phyloP scores from a whole-genome alignment of 1,140 invertebrate genomes.

The Zaprionus ornatus region DNA sequence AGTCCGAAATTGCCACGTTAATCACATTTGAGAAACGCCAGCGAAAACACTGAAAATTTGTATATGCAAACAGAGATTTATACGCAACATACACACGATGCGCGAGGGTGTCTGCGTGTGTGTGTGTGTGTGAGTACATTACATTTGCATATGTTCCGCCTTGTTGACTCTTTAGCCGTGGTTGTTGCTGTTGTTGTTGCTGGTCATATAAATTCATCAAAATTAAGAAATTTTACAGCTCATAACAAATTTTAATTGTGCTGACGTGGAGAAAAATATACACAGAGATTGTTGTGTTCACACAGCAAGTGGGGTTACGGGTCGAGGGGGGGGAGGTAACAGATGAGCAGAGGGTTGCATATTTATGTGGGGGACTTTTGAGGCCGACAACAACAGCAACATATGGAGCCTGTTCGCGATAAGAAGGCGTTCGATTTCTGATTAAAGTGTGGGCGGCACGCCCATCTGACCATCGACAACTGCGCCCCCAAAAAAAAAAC shows the following conservation, averaged over 20 bases:
- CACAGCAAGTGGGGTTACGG: not conserved
- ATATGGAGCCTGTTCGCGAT: slow-evolving; percentile 57
- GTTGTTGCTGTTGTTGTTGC: slow-evolving; percentile 45
- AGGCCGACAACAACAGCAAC: slow-evolving; percentile 19
- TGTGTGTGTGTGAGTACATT: slow-evolving; percentile 9
- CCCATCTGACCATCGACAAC: slow-evolving; percentile 60
- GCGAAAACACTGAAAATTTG: slow-evolving; percentile 25
- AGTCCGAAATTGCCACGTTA: slow-evolving; percentile 24
- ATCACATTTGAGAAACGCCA: slow-evolving; percentile 44
- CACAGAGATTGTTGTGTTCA: not conserved
- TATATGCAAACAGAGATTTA: not conserved
- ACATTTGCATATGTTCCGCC: slow-evolving; percentile 29
- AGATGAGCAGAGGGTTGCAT: not conserved
- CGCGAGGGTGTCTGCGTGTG: not conserved
- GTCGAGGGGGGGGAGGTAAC: too few species aligned
- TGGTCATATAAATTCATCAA: slow-evolving; percentile 71
- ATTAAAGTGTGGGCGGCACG: slow-evolving; percentile 46
- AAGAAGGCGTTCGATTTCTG: slow-evolving; percentile 62
- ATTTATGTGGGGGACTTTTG: slow-evolving; percentile 28
- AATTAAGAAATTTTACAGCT: slow-evolving; percentile 78
- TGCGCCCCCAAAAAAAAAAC: slow-evolving; percentile 17
- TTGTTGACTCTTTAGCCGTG: slow-evolving; percentile 26
- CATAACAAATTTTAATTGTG: slow-evolving; percentile 70
- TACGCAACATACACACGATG: not conserved
- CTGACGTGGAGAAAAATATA: slow-evolving; percentile 51